These are phyloP conservation scores for Chiridota heheva DNA, from an alignment of 35 echinoderm and acorn worm genomes.

Conservation along the genomic window DNA sequence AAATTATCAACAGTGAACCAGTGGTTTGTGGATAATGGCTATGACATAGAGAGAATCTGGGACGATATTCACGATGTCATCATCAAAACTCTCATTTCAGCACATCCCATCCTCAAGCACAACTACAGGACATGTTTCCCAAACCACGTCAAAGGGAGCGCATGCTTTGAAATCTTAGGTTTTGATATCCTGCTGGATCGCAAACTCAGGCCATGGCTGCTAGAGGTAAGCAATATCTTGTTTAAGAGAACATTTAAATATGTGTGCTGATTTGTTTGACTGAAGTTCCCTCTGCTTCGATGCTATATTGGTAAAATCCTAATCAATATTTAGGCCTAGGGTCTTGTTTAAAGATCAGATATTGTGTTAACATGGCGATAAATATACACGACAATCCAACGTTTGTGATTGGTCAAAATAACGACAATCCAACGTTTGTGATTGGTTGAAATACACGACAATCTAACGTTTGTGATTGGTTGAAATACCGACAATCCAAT, in stretches of 20 bases:
- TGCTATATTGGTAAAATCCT: background rate
- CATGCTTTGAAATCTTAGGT: slow-evolving; percentile 96
- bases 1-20: slow-evolving; percentile 75
- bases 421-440: too few relatives aligned
- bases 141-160: slow-evolving; percentile 94
- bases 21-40: slow-evolving; percentile 92
- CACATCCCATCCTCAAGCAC: slow-evolving; percentile 95
- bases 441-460: too few relatives aligned
- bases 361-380: too few relatives aligned
- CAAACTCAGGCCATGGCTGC: slow-evolving; percentile 90
- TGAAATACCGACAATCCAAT: too few relatives aligned
- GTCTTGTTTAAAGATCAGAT: too few relatives aligned
- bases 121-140: slow-evolving; percentile 98
- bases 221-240: slow-evolving; percentile 67
- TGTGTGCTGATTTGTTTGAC: background rate
- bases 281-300: background rate
- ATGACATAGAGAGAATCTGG: slow-evolving; percentile 88
- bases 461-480: too few relatives aligned
- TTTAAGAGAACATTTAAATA: background rate
- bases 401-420: too few relatives aligned
- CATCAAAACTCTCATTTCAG: slow-evolving; percentile 97
- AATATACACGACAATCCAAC: too few relatives aligned
- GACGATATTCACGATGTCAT: slow-evolving; percentile 91
- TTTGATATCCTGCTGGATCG: slow-evolving; percentile 97
- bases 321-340: too few relatives aligned